Base-by-base conservation (phyloP, 2,888 invertebrate genomes). In the Neoaliturus tenellus region DNA sequence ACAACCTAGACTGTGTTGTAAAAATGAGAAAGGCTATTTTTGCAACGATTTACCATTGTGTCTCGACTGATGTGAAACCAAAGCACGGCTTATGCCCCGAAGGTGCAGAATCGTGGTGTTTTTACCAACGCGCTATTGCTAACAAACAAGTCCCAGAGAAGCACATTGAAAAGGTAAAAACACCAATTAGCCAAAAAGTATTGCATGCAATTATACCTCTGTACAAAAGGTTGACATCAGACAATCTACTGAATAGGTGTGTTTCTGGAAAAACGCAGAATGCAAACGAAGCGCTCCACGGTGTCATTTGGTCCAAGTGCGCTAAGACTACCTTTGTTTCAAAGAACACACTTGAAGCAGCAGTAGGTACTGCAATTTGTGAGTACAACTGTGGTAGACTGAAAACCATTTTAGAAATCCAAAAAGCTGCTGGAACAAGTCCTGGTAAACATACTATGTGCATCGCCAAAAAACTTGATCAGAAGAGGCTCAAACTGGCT, bases 251-350 rank as follows among this genome's bases (percentile, higher is more conserved):
- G 44, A 31, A 25, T 4, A 71, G 48, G 48, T 73, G 82, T 51
- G 6, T 73, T 3, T 20, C 69, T 51, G 82, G 82, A 6, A 82
- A 41, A 58, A 83, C 71, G 14, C 82, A 71, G 35, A 82, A 82
- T 82, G 82, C 71, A 31, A 73, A 82, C 51, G 82, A 82, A 25
- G 17, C 44, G 10, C 44, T 82, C 5, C 69, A 82, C 44, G 48
- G 48, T 33, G 20, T 82, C 39, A 71, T 82, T 12, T 71, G 71
- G 71, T 33, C 82, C 20, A 71, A 33, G 14, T 41, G 69, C 2
- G 33, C 82, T 17, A 82, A 73, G 33, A 31, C n/a, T 14, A 51
- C 20, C 33, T 48, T 58, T 73, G 73, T 23, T 4, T 23, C 51
- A 2, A 39, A 20, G 23, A 20, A 35, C 3, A 71, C 12, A 39